Evolutionary conservation across 2,797 vertebrate species (phyloP).

Genomic region (Gallirallus australis): DNA sequence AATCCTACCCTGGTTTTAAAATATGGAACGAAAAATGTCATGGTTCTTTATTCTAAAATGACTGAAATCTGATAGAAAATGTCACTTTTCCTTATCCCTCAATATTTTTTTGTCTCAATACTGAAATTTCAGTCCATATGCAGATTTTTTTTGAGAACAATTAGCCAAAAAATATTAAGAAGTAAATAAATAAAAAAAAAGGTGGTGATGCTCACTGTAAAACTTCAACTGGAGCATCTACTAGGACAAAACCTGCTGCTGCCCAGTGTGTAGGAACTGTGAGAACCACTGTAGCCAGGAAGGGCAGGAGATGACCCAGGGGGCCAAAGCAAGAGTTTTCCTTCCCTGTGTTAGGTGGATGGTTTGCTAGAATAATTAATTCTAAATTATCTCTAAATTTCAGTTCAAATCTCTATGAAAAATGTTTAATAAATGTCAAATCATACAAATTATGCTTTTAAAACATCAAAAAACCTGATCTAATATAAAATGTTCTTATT

Average conservation of each 20-base stretch:
- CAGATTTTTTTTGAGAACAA: neutral
- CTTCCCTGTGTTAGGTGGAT: neutral
- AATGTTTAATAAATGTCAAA: neutral
- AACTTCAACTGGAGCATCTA: neutral
- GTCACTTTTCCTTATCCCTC: neutral
- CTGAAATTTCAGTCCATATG: neutral
- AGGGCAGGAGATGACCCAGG: neutral
- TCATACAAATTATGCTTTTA: neutral
- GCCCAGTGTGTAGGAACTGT: neutral
- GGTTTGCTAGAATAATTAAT: neutral
- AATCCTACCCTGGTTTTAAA: neutral
- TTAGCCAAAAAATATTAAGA: neutral
- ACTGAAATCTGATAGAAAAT: neutral
- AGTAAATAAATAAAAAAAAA: neutral
- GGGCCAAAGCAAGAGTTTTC: neutral
- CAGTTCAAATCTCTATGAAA: neutral
- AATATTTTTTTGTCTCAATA: neutral
- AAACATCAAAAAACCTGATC: neutral
- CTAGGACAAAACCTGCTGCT: neutral
- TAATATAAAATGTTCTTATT: neutral
- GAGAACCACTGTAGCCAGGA: neutral
- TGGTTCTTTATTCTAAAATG: neutral
- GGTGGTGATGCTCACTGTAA: neutral
- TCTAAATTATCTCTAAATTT: neutral
- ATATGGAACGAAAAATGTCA: neutral